Evolutionary conservation across 2,888 invertebrate species (phyloP).

Genomic region (Caenorhabditis wallacei): DNA sequence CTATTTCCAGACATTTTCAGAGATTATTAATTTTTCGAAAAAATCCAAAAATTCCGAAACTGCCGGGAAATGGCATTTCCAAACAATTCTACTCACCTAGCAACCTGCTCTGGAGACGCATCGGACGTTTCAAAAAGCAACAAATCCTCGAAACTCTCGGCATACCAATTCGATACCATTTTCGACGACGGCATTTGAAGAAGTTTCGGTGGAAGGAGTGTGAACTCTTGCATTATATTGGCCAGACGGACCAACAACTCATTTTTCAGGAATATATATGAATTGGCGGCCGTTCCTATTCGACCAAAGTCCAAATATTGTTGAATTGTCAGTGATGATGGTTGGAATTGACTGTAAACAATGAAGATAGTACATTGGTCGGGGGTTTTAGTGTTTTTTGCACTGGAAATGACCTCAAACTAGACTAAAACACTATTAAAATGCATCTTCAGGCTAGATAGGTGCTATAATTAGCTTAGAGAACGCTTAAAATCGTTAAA

Average conservation of each 20-base stretch:
- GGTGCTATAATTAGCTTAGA: too few relatives aligned
- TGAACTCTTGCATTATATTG: constrained; percentile 99
- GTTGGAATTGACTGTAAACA: constrained; percentile 79
- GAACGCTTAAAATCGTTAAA: too few relatives aligned
- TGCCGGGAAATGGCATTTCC: neutral
- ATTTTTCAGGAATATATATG: constrained; percentile 94
- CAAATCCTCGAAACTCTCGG: constrained; percentile 95
- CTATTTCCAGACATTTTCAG: too few relatives aligned
- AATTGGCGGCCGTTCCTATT: constrained; percentile 87
- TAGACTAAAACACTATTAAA: too few relatives aligned
- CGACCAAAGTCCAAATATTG: constrained; percentile 92
- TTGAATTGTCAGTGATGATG: constrained; percentile 82
- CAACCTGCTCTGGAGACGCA: constrained; percentile 71
- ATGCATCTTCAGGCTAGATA: too few relatives aligned
- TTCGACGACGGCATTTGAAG: constrained; percentile 94
- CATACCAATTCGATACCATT: constrained; percentile 94
- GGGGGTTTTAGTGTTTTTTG: too few relatives aligned
- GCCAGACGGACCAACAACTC: constrained; percentile 96
- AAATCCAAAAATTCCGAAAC: too few relatives aligned
- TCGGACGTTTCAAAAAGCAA: constrained; percentile 91
- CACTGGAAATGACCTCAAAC: neutral
- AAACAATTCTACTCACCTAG: constrained; percentile 2
- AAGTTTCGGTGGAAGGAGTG: constrained; percentile 93
- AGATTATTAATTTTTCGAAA: too few relatives aligned
- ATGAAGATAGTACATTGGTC: too few relatives aligned